Base-by-base conservation (phyloP, 2,888 invertebrate genomes). In the Chymomyza amoena region DNA sequence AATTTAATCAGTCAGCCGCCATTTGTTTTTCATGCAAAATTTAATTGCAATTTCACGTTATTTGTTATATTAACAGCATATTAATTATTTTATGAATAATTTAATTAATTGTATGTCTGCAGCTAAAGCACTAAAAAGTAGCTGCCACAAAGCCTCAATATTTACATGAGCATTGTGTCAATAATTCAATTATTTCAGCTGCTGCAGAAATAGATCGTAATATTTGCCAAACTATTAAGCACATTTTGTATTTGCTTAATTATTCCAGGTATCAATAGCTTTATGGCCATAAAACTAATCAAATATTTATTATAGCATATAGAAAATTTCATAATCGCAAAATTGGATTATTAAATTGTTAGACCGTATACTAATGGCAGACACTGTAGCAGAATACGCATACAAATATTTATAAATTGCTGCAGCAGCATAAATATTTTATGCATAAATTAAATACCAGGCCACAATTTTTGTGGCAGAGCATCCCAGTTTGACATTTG, bases 251-350 rank as follows among this genome's bases (percentile, higher is more conserved):
- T 45, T 45, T 45, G 13, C 66, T 77, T 57, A 74, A 81, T 78
- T 78, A 78, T 76, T 59, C 39, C 69, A 80, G 54, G 28, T 66
- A 15, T 54, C 68, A 65, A 73, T 75, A 64, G 36, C 50, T 70
- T 57, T 68, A 75, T 77, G 69, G 69, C 70, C 80, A 83, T 80
- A 73, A 83, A 70, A 67, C 69, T 68, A 69, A 70, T 83, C 72
- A 79, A 84, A 84, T 84, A 81, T 81, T 87, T 73, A 79, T 66
- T 52, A 69, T 68, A 13, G 50, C 18, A 7, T 63, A 67, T 54
- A 45, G 56, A 32, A 50, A 66, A 67, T 28, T 64, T 64, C 50
- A 45, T 54, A 50, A 15, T 25, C 52, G 70, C 56, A 20, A 57
- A 52, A 32, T 25, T 64, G 50, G 20, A 70, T 56, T 16, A 20